Base-by-base conservation (phyloP, 2,888 invertebrate genomes). In the Dynastes hyllus region DNA sequence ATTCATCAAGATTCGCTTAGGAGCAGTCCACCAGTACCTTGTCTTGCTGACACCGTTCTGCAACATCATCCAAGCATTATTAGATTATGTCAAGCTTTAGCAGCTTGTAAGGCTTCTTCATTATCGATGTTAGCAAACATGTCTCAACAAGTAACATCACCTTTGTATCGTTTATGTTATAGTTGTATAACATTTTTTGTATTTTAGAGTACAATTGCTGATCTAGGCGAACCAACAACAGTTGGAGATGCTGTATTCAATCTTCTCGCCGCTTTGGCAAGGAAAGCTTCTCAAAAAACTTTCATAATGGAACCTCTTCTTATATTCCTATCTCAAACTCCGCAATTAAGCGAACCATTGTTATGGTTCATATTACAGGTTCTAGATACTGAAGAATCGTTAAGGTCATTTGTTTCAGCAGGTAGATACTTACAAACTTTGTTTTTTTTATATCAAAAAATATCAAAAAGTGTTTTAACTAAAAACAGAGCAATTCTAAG, bases 221-320 rank as follows among this genome's bases (percentile, higher is more conserved):
- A 83, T 77, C 78, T 84, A 29, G 89, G 91, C n/a, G 94, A 94
- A 84, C 93, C 94, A 8, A 91, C 93, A 40, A 95, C 95, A 0
- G 93, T 97, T 76, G 95, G 95, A 1, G 97, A 97, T 86, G 96
- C 96, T 27, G 93, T 97, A n/a, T 97, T 96, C 86, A 94, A 95
- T 89, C 91, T 97, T 82, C 91, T 97, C 76, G 92, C 94, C 40
- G 93, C 94, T 2, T 90, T 97, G 80, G 93, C 94, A n/a, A 92
- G 92, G 65, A 93, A 94, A 85, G 94, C 96, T 1, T 93, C 95
- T 6, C 92, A 93, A 85, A 94, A 95, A 2, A 92, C 93, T 32
- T 91, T 95, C 78, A 93, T 97, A 85, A 92, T 97, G 84, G 92
- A 93, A 82, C 95, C 96, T 0, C 91, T 97, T 55, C 92, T 95